phyloP scores from a whole-genome alignment of 2,888 invertebrate species.

The Aelia acuminata region DNA sequence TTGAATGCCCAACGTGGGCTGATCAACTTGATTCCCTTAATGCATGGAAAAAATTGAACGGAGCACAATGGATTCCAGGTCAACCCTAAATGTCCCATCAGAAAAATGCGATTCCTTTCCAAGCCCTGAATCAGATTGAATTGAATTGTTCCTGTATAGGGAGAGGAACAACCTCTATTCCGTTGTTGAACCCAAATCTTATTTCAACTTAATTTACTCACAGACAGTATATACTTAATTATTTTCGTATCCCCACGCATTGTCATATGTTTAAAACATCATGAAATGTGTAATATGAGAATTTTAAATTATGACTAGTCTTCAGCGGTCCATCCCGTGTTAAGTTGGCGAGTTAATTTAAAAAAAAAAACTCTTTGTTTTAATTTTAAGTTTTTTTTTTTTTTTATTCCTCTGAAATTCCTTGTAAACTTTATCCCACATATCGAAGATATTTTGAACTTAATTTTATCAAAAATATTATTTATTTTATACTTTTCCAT shows the following conservation, averaged over 20 bases:
- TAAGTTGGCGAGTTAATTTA: too few relatives aligned
- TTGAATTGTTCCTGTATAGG: neutral
- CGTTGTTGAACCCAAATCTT: neutral
- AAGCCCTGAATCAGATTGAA: neutral
- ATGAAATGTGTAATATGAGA: too few relatives aligned
- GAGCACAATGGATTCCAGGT: conserved; percentile 1
- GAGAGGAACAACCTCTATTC: neutral
- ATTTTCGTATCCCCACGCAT: neutral
- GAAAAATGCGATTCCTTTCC: neutral
- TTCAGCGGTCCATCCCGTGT: too few relatives aligned
- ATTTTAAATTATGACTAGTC: too few relatives aligned
- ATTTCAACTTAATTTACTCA: neutral
- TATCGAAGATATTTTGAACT: too few relatives aligned
- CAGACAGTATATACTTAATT: too few relatives aligned
- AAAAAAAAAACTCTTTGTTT: too few relatives aligned
- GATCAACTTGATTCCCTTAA: conserved; percentile 8
- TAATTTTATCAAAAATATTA: too few relatives aligned
- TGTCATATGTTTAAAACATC: neutral
- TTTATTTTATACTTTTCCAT: too few relatives aligned
- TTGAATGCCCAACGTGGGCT: neutral
- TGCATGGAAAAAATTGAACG: conserved; percentile 13
- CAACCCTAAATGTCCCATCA: conserved; percentile 18
- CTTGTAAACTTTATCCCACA: too few relatives aligned
- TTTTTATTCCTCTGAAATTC: too few relatives aligned
- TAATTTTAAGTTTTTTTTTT: too few relatives aligned